Conservation (phyloP, 2,888 invertebrate species). For the Apamea anceps region DNA sequence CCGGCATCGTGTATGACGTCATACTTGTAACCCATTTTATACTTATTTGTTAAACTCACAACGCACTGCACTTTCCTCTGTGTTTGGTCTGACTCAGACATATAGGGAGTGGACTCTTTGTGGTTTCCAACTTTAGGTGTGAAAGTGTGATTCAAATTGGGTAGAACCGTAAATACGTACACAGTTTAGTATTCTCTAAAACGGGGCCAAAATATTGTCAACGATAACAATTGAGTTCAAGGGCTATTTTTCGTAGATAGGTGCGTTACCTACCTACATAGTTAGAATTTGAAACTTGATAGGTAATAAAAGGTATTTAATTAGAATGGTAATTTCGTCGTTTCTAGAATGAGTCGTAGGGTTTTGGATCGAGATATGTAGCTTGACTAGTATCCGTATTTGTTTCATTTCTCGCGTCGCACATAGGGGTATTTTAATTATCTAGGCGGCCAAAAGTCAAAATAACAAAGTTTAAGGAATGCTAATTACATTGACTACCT, state of each 20-base stretch:
- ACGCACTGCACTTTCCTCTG: slow-evolving; percentile 26
- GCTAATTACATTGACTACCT: too few species aligned
- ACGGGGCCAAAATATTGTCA: slow-evolving; percentile 1
- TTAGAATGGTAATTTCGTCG: neutral
- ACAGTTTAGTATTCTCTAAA: neutral
- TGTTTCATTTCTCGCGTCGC: neutral
- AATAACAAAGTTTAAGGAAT: too few species aligned
- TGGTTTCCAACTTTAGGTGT: neutral
- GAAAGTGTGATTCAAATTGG: slow-evolving; percentile 21
- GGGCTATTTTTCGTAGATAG: slow-evolving; percentile 20
- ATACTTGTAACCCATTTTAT: slow-evolving; percentile 18
- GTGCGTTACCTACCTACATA: neutral
- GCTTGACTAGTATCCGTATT: neutral
- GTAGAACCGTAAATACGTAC: neutral
- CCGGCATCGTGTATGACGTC: slow-evolving; percentile 14
- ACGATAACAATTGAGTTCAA: slow-evolving; percentile 47
- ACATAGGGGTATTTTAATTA: too few species aligned
- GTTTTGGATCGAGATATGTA: neutral
- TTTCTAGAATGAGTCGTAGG: neutral
- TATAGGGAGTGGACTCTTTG: slow-evolving; percentile 19
- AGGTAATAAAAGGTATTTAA: neutral
- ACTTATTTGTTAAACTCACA: slow-evolving; percentile 26
- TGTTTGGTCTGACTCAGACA: slow-evolving; percentile 31
- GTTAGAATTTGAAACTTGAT: neutral
- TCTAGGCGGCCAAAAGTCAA: too few species aligned